Conservation (phyloP, 2,797 vertebrate genomes). For the Chaetodon trifasciatus region DNA sequence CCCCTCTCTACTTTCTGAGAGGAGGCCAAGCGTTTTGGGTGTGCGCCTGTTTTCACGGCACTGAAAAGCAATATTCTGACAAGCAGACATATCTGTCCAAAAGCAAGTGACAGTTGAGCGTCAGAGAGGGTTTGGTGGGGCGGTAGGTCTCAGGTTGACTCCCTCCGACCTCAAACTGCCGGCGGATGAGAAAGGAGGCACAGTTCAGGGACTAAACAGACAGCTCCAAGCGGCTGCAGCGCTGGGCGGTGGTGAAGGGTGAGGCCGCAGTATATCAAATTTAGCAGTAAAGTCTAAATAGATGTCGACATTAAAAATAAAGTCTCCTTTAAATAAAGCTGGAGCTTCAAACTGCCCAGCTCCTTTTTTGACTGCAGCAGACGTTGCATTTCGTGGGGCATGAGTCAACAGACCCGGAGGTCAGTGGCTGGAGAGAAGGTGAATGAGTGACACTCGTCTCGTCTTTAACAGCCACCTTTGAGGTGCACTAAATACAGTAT, state of each 20-base stretch:
- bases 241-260: constrained; percentile 44
- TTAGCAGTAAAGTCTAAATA: constrained; percentile 69
- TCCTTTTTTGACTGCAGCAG: constrained; percentile 52
- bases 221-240: constrained; percentile 51
- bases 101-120: constrained; percentile 61
- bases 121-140: constrained; percentile 46
- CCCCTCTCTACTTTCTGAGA: constrained; percentile 43
- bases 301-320: constrained; percentile 65
- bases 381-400: constrained; percentile 31
- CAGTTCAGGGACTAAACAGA: constrained; percentile 45
- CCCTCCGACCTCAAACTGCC: constrained; percentile 63
- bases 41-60: constrained; percentile 60
- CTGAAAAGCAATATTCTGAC: constrained; percentile 68
- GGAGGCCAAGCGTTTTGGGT: constrained; percentile 62
- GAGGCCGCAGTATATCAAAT: constrained; percentile 61
- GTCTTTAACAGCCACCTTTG: neutral
- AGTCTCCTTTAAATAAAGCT: constrained; percentile 42
- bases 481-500: constrained; percentile 5
- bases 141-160: constrained; percentile 43
- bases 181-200: constrained; percentile 45
- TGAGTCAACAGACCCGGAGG: constrained; percentile 40
- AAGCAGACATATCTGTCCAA: constrained; percentile 56
- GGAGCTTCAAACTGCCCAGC: constrained; percentile 44
- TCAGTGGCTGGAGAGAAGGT: neutral
- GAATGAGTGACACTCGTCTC: constrained; percentile 15